Conservation (phyloP, 2,797 vertebrate species). For the Macroramphosus scolopax region DNA sequence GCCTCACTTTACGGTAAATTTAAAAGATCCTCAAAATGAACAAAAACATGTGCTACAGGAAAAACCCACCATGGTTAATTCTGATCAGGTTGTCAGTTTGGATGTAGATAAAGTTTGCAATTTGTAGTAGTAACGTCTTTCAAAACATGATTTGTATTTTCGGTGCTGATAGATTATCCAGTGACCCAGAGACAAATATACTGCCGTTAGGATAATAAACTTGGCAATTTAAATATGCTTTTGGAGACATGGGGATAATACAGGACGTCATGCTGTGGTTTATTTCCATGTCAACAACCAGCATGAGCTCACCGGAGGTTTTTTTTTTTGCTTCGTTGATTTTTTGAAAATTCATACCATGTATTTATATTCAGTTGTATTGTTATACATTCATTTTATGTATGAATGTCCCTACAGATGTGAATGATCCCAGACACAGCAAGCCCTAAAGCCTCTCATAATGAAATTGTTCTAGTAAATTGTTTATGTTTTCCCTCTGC, state of each 20-base stretch:
- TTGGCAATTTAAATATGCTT: not conserved
- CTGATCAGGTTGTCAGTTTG: too few species aligned
- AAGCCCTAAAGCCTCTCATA: conserved; percentile 55
- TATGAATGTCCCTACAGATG: conserved; percentile 18
- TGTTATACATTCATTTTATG: not conserved
- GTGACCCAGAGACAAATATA: not conserved
- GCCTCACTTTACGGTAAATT: conserved; percentile 23
- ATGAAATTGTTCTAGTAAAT: conserved; percentile 79
- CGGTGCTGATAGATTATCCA: not conserved
- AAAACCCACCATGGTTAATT: too few species aligned
- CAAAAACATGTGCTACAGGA: too few species aligned
- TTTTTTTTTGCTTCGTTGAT: too few species aligned
- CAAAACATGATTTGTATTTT: too few species aligned
- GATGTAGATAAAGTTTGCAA: too few species aligned
- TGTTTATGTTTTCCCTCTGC: conserved; percentile 46
- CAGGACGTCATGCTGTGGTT: too few species aligned
- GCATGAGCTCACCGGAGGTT: too few species aligned
- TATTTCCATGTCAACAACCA: too few species aligned
- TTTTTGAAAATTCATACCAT: not conserved
- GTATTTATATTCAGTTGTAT: too few species aligned
- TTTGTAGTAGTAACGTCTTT: too few species aligned
- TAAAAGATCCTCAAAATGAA: too few species aligned
- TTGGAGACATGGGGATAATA: conserved; percentile 2
- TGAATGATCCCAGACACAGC: conserved; percentile 37
- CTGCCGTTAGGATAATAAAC: not conserved